Evolutionary conservation across 2,113 vertebrate genomes (phyloP).

Genomic region (Percopsis transmontana): DNA sequence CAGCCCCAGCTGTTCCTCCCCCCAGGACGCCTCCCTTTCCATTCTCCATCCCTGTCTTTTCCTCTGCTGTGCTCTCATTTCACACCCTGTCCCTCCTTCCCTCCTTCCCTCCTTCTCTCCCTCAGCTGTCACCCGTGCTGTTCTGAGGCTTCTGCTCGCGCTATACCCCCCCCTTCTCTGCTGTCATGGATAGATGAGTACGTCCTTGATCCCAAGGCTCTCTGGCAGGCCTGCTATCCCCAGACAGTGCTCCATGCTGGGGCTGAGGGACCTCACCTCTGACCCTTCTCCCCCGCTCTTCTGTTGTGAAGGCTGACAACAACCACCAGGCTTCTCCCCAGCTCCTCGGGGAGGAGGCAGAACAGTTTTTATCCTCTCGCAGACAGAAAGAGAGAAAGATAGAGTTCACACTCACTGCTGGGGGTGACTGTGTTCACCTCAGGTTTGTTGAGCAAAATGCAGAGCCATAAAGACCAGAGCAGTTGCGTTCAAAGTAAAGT

Average conservation of each 20-base stretch:
- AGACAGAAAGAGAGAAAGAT: neutral
- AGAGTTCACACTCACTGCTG: too few relatives aligned
- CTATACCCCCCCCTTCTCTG: neutral
- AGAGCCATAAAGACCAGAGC: too few relatives aligned
- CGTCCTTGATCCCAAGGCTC: slow-evolving; percentile 44
- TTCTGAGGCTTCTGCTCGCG: too few relatives aligned
- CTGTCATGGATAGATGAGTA: slow-evolving; percentile 16
- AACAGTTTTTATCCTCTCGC: neutral
- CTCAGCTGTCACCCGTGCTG: too few relatives aligned
- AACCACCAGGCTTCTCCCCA: slow-evolving; percentile 21
- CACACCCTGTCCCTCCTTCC: neutral
- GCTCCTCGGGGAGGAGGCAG: slow-evolving; percentile 13
- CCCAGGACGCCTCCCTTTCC: neutral
- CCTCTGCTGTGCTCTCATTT: too few relatives aligned
- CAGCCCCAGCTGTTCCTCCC: neutral
- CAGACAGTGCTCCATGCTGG: slow-evolving; percentile 39
- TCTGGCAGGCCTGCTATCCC: slow-evolving; percentile 20
- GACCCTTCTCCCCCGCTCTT: slow-evolving; percentile 20
- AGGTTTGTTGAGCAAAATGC: neutral
- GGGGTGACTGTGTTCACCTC: neutral
- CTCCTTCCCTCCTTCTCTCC: neutral
- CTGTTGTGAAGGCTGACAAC: slow-evolving; percentile 42
- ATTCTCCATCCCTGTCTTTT: neutral
- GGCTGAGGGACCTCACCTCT: slow-evolving; percentile 45
- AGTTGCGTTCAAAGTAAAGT: too few relatives aligned